Conservation (phyloP, 2,888 invertebrate species). For the Oxytorus armatus region DNA sequence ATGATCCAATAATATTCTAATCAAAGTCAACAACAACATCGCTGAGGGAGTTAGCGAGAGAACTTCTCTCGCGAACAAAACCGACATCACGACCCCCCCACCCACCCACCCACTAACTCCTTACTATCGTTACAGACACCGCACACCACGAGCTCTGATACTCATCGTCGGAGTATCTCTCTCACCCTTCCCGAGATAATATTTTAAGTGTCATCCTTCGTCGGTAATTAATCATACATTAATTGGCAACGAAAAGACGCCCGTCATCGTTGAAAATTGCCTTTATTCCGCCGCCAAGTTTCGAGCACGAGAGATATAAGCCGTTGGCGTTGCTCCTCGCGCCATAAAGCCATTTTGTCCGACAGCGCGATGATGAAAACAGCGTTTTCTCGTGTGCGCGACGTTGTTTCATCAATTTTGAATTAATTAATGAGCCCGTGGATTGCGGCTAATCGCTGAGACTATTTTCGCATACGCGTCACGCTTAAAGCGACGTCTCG, state of each 20-base stretch:
- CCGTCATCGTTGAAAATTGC: slow-evolving; percentile 79
- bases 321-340: not conserved
- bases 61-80: slow-evolving; percentile 46
- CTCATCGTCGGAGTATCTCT: slow-evolving; percentile 42
- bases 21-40: slow-evolving; percentile 63
- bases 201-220: slow-evolving; percentile 79
- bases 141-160: slow-evolving; percentile 33
- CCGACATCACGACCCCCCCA: slow-evolving; percentile 18
- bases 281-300: too few relatives aligned
- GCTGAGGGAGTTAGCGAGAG: slow-evolving; percentile 50
- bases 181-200: slow-evolving; percentile 66
- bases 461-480: slow-evolving; percentile 25
- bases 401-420: slow-evolving; percentile 77
- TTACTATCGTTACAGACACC: slow-evolving; percentile 4
- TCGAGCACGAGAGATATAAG: too few relatives aligned
- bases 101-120: too few relatives aligned
- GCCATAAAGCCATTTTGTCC: slow-evolving; percentile 26
- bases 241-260: slow-evolving; percentile 82
- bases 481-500: not conserved
- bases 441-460: slow-evolving; percentile 37
- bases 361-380: slow-evolving; percentile 50
- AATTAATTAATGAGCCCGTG: slow-evolving; percentile 77
- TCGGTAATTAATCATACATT: slow-evolving; percentile 81
- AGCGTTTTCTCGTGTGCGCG: slow-evolving; percentile 53
- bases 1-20: slow-evolving; percentile 67